These are phyloP conservation scores for Galerucella pusilla DNA, from an alignment of 2,888 invertebrate species.

Conservation along the genomic window DNA sequence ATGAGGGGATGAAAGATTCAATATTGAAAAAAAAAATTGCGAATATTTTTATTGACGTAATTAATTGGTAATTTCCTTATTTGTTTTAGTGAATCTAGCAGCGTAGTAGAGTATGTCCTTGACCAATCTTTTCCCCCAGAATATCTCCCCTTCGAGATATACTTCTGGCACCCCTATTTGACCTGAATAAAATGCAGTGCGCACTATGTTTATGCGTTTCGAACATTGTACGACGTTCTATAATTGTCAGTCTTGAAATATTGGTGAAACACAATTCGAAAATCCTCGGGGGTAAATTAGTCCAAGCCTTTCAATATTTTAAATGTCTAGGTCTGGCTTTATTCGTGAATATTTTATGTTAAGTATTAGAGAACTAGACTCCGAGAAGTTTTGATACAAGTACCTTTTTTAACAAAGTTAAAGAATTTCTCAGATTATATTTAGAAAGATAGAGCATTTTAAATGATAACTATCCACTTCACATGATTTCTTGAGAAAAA, in stretches of 20 bases:
- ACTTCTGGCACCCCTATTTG: slow-evolving; percentile 43
- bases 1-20: background rate
- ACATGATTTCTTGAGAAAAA: too few relatives aligned
- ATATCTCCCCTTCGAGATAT: slow-evolving; percentile 36
- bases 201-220: slow-evolving; percentile 36
- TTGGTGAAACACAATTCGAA: too few relatives aligned
- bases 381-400: too few relatives aligned
- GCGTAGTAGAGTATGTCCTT: slow-evolving; percentile 42
- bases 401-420: too few relatives aligned
- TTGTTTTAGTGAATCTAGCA: slow-evolving; percentile 15
- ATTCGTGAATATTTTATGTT: too few relatives aligned
- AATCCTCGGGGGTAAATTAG: too few relatives aligned
- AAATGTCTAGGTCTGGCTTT: background rate
- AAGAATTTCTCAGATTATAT: too few relatives aligned
- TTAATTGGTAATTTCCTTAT: slow-evolving; percentile 12
- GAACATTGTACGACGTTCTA: background rate
- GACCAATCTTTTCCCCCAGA: slow-evolving; percentile 42
- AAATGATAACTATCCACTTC: too few relatives aligned
- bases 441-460: too few relatives aligned
- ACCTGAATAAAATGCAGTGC: slow-evolving; percentile 44
- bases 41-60: background rate
- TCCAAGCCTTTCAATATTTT: too few relatives aligned
- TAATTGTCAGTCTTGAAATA: background rate
- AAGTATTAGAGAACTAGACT: too few relatives aligned
- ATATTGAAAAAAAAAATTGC: too few relatives aligned